phyloP scores from a whole-genome alignment of 2,888 invertebrate genomes.

The Arctia plantaginis region DNA sequence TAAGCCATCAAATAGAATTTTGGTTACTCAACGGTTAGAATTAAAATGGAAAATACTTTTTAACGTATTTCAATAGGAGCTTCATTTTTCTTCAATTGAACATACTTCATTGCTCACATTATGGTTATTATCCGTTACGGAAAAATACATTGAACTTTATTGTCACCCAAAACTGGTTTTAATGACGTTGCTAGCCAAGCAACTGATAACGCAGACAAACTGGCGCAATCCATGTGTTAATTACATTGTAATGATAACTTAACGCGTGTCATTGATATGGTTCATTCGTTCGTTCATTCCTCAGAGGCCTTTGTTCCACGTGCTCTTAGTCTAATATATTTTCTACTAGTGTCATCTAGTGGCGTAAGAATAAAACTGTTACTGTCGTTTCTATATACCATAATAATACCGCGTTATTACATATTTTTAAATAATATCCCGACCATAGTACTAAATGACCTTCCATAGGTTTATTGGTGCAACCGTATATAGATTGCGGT shows the following conservation, averaged over 20 bases:
- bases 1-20: not conserved
- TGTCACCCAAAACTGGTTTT: slow-evolving; percentile 16
- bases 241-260: slow-evolving; percentile 13
- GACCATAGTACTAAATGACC: not conserved
- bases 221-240: slow-evolving; percentile 22
- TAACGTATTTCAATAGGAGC: not conserved
- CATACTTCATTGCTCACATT: not conserved
- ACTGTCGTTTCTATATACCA: no score
- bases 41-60: not conserved
- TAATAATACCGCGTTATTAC: no score
- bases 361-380: not conserved
- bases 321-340: not conserved
- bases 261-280: slow-evolving; percentile 24
- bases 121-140: not conserved
- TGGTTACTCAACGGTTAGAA: not conserved
- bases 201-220: slow-evolving; percentile 23
- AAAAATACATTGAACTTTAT: slow-evolving; percentile 1
- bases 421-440: not conserved
- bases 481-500: no score
- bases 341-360: not conserved
- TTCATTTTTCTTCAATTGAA: not conserved
- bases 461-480: no score
- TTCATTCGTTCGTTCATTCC: slow-evolving; percentile 15
- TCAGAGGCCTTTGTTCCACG: not conserved
- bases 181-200: slow-evolving; percentile 34